phyloP scores from a whole-genome alignment of 2,797 vertebrate species.

The Hippoglossus hippoglossus region DNA sequence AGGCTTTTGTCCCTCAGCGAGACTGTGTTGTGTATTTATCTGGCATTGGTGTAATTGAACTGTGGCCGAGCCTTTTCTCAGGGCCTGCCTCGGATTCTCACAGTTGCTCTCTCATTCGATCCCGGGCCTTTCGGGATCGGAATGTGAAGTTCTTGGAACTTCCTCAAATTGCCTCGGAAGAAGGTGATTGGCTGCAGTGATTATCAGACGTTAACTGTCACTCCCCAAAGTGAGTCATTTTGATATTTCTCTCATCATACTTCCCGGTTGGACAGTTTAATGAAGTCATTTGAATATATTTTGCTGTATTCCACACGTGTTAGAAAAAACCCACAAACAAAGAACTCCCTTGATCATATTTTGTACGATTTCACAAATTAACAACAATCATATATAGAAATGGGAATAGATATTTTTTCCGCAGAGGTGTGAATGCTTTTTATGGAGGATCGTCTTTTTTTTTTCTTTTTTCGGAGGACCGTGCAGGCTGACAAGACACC shows the following conservation, averaged over 20 bases:
- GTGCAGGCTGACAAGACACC: conserved; percentile 52
- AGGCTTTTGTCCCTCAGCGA: conserved; percentile 40
- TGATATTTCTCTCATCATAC: conserved; percentile 40
- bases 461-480: conserved; percentile 28
- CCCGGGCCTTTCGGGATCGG: no score
- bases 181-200: conserved; percentile 18
- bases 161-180: conserved; percentile 67
- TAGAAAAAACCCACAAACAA: neutral
- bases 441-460: conserved; percentile 26
- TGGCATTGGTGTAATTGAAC: conserved; percentile 56
- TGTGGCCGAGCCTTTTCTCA: conserved; percentile 28
- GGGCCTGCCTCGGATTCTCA: conserved; percentile 37
- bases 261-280: conserved; percentile 26
- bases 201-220: conserved; percentile 11
- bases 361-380: conserved; percentile 35
- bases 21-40: conserved; percentile 50
- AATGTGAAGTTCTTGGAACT: conserved; percentile 13
- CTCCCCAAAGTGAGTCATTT: conserved; percentile 41
- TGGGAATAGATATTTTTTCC: conserved; percentile 3
- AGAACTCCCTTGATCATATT: conserved; percentile 23
- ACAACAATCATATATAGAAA: conserved; percentile 20
- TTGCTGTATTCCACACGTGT: conserved; percentile 19
- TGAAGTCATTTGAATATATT: conserved; percentile 39
- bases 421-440: conserved; percentile 34
- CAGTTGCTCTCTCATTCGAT: conserved; percentile 45